These are phyloP conservation scores for Zootoca vivipara DNA, from an alignment of 2,113 vertebrate genomes.

Conservation along the genomic window DNA sequence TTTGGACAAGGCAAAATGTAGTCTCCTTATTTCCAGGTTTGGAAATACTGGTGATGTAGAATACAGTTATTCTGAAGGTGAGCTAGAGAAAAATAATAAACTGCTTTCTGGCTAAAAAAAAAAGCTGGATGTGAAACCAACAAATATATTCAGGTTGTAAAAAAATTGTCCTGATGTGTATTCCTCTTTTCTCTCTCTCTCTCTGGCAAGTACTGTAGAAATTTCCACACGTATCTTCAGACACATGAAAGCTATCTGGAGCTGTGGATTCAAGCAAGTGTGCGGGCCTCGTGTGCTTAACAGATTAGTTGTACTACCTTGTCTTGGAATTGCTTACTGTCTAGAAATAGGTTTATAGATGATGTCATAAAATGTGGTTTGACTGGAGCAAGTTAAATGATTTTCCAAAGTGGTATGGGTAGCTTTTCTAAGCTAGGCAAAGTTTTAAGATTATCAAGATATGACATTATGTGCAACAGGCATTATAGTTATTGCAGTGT, in stretches of 20 bases:
- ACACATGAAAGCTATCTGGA: conserved; percentile 1
- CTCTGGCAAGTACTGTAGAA: background rate
- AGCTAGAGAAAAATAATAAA: background rate
- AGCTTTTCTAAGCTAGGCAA: background rate
- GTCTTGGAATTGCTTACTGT: conserved; percentile 5
- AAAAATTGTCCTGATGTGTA: background rate
- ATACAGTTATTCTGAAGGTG: background rate
- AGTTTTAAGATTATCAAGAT: conserved; percentile 26
- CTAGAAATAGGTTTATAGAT: conserved; percentile 37
- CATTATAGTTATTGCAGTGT: background rate
- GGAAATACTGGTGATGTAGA: background rate
- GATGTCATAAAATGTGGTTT: conserved; percentile 47
- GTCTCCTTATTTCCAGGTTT: background rate
- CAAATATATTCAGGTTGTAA: background rate
- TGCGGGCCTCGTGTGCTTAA: conserved; percentile 18
- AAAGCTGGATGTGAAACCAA: background rate
- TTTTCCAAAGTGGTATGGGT: background rate
- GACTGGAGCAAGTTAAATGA: conserved; percentile 32
- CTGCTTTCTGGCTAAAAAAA: background rate
- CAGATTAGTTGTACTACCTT: conserved; percentile 15
- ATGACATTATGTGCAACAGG: conserved; percentile 20
- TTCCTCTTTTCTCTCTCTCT: too few relatives aligned
- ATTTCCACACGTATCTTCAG: background rate
- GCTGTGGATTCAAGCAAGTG: background rate
- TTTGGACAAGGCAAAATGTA: background rate